Conservation (phyloP, 2,113 vertebrate species). For the Pseudopipra pipra region DNA sequence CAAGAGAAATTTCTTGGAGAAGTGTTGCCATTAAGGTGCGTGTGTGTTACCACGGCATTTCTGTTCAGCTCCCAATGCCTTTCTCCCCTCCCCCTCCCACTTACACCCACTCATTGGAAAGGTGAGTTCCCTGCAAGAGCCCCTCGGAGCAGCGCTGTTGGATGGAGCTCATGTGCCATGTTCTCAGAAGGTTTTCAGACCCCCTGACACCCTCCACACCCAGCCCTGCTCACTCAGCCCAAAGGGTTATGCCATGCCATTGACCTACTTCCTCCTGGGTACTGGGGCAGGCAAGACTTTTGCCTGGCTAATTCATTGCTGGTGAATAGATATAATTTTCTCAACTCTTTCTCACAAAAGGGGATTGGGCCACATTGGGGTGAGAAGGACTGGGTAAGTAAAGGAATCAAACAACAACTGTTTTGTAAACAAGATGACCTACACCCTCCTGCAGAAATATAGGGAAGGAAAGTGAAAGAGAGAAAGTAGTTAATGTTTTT, state of each 20-base stretch:
- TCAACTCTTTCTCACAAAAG: not conserved
- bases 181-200: not conserved
- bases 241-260: not conserved
- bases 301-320: not conserved
- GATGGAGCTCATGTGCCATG: not conserved
- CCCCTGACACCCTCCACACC: not conserved
- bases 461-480: not conserved
- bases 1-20: conserved; percentile 41
- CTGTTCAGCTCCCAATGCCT: not conserved
- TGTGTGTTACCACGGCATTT: not conserved
- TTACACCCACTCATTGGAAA: not conserved
- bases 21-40: not conserved
- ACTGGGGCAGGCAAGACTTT: not conserved
- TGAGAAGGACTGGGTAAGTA: not conserved
- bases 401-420: not conserved
- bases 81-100: not conserved
- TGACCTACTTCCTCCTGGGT: not conserved
- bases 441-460: not conserved
- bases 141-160: not conserved
- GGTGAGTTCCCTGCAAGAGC: not conserved
- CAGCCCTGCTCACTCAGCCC: not conserved
- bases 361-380: not conserved
- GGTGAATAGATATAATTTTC: not conserved
- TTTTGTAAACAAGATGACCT: not conserved
- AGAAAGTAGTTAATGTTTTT: not conserved